Evolutionary conservation across 1,140 invertebrate species (phyloP).

Genomic region (Brachionus rotundiformis): DNA sequence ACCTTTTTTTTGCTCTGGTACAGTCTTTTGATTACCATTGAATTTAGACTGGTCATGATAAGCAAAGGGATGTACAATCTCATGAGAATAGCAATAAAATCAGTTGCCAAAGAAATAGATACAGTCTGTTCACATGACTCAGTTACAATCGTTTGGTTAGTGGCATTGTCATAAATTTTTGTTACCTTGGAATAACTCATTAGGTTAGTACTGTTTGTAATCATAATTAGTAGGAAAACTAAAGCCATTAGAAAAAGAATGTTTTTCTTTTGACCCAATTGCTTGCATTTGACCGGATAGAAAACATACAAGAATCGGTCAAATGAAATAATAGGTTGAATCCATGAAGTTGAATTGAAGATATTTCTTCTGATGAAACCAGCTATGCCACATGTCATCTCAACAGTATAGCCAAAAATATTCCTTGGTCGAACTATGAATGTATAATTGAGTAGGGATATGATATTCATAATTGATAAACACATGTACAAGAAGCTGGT

Average conservation of each 20-base stretch:
- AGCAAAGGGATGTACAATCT: constrained; percentile 2
- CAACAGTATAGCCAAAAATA: constrained; percentile 11
- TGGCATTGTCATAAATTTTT: background rate
- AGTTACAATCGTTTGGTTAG: background rate
- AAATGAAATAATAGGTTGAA: constrained; percentile 22
- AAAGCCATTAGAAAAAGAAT: background rate
- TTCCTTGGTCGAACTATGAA: constrained; percentile 1
- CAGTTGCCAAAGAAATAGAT: background rate
- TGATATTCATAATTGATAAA: constrained; percentile 38
- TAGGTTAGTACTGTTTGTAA: constrained; percentile 7
- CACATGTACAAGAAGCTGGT: constrained; percentile 35
- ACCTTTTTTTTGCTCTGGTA: background rate
- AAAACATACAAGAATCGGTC: background rate
- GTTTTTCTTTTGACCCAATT: background rate
- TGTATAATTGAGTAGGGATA: constrained; percentile 11
- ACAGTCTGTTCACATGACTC: constrained; percentile 14
- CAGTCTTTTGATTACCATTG: background rate
- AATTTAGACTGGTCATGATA: background rate
- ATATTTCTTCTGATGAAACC: constrained; percentile 4
- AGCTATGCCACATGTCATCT: background rate
- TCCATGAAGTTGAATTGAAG: constrained; percentile 34
- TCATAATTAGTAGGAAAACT: background rate
- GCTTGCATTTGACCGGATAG: background rate
- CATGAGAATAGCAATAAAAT: constrained; percentile 37
- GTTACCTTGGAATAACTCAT: background rate